Evolutionary conservation across 2,113 vertebrate species (phyloP), one percentile per base, ranked within the genome.

Genomic region (Lutjanus erythropterus): DNA sequence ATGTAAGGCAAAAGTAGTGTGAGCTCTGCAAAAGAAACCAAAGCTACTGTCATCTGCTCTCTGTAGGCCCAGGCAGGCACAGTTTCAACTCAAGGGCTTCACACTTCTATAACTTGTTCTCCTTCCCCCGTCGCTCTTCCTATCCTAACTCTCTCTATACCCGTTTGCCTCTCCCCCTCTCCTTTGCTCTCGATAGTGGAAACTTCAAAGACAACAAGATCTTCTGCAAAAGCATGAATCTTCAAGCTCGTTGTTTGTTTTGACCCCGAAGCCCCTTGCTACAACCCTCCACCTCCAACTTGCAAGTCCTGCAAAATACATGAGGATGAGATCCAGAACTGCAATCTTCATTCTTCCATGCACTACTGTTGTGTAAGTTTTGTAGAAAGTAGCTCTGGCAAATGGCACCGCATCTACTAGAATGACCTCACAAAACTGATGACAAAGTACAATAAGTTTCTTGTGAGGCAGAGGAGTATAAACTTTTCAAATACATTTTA

Each of bases 1-100:
- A 94, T 90, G 89, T 93, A 93, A 94, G 92, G 90, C 90, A 92
- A 89, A 91, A 89, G 92, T 77, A 91, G 88, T 91, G 83, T 82
- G 91, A 86, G 92, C 89, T 80, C 76, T 47, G 69, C 76, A 83
- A 86, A 86, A 71, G 76, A 87, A 91, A 88, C 87, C 86, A 91
- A 88, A 91, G 93, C 84, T 89, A 86, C 92, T 94, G 92, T 91
- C 88, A 93, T 93, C 80, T 89, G 90, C 88, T 92, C 87, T 91
- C 89, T 90, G 87, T 91, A 91, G 89, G 87, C 92, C 85, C 72
- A 90, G 84, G 66, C 81, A 91, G 80, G 88, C 88, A 88, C 82
- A 90, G 85, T 71, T 91, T 92, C 86, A 92, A 91, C 89, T 93
- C 91, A 89, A 88, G 89, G 88, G 89, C 89, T 93, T 91, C 86